Base-by-base conservation (phyloP, 2,888 invertebrate genomes). In the Brachyopa scutellaris region DNA sequence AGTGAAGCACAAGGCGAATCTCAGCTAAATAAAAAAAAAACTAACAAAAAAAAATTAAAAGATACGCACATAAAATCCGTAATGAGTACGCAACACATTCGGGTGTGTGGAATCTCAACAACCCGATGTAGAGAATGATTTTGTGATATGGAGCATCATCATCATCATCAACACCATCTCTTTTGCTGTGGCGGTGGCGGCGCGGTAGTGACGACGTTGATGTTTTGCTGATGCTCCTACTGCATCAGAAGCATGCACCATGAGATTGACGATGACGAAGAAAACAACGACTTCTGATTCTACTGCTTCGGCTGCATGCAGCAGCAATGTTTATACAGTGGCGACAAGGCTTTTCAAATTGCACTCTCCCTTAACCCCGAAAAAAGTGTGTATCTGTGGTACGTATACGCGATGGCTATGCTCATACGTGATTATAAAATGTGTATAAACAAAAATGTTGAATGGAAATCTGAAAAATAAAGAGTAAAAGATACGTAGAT, bases 141-240 rank as follows among this genome's bases (percentile, higher is more conserved):
- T 77, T 82, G 70, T 82, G 82, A 82, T 82, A 82, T 82, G 78
- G 77, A 83, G 84, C 84, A 84, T 82, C 84, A 78, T 78, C 67
- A 77, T 80, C 82, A 80, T 84, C 83, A 85, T 84, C 83, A 84
- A 84, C 76, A 84, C 84, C 78, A 85, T 84, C 74, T 73, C 77
- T 70, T 49, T 73, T 23, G 53, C 53, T 36, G 36, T 77, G 72
- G 62, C 23, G 64, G 62, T 59, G 38, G 59, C 40, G 26, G 55
- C 62, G 57, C 55, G 67, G 64, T 31, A 38, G 45, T 69, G 49
- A 49, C 59, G 73, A 49, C 47, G 59, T 67, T 69, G 76, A 73
- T 76, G 73, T 76, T 74, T 64, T 53, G 38, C 47, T 33, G 57
- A 85, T 84, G 84, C 85, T 76, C 77, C 84, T 85, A 84, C 84